phyloP scores from a whole-genome alignment of 2,797 vertebrate genomes.

The Sebastes paucispinis region DNA sequence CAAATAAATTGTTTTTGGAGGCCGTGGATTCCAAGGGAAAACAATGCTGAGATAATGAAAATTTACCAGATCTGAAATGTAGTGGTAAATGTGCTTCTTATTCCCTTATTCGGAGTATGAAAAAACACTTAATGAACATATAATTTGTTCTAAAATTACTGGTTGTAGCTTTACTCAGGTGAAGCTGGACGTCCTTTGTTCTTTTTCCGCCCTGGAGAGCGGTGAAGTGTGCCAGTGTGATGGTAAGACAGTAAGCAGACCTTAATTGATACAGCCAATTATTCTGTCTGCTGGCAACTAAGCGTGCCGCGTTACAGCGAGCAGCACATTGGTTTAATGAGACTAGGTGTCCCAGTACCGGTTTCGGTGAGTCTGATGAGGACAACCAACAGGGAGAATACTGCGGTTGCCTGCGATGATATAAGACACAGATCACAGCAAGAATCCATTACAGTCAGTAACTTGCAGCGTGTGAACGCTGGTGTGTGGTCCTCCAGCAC shows the following conservation, averaged over 20 bases:
- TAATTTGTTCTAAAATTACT: conserved; percentile 26
- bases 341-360: conserved; percentile 45
- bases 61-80: neutral
- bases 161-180: conserved; percentile 9
- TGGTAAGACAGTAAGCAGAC: conserved; percentile 63
- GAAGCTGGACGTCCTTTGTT: conserved; percentile 29
- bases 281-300: conserved; percentile 59
- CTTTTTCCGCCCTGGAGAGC: conserved; percentile 5
- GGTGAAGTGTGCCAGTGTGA: conserved; percentile 33
- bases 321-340: conserved; percentile 62
- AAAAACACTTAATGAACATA: conserved; percentile 1
- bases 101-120: neutral
- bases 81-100: neutral
- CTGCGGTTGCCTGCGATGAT: conserved; percentile 24
- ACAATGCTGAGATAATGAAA: neutral
- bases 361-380: conserved; percentile 47
- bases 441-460: conserved; percentile 21
- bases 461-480: neutral
- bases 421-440: conserved; percentile 35
- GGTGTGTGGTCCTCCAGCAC: neutral
- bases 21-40: neutral
- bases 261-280: conserved; percentile 79
- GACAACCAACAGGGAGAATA: conserved; percentile 27
- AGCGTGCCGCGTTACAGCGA: conserved; percentile 59
- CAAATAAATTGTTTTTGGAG: neutral